Evolutionary conservation across 2,888 invertebrate genomes (phyloP), one percentile per base, ranked within the genome.

Genomic region (Volucella zonaria): DNA sequence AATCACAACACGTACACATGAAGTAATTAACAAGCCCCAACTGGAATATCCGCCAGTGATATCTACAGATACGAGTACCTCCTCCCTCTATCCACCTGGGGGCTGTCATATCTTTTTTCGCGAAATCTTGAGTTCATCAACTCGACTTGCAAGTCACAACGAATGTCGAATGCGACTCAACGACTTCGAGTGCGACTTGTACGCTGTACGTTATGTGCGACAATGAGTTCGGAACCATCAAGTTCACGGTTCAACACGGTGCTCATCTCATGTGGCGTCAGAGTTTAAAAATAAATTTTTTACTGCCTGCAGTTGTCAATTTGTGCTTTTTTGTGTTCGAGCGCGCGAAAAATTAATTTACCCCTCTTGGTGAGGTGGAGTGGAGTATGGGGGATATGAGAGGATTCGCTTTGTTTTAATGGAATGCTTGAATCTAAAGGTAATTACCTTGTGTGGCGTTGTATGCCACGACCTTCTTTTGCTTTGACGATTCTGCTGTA

Each of bases 391-490:
- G 18, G 51, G 38, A 64, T 14, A 49, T 61, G 42, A 40, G 14
- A 15, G 31, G 23, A 54, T 67, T 49, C 43, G 38, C 67, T 76
- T 76, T 85, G 73, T 73, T 85, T 76, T 76, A 76, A 80, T 47
- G 40, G 47, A 67, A 54, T 49, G 56, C 54, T 42, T 8, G 43
- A 56, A 15, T 14, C 23, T 6, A 49, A 52, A 67, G 38, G 47
- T 87, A 89, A 89, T 92, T 92, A 95, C 95, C 94, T 95, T 95
- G 91, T 95, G 94, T 58, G 95, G 94, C 88, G 94, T 94, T 87
- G 93, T 93, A 90, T 95, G 94, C 94, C 94, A 95, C 89, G 94
- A 95, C 89, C 95, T 93, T 88, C 95, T 92, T 90, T 94, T 94
- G 88, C 94, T 94, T 89, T 94, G 94, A 70, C 87, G 87, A 54